Conservation (phyloP, 2,797 vertebrate species). For the Cyprinodon diabolis region DNA sequence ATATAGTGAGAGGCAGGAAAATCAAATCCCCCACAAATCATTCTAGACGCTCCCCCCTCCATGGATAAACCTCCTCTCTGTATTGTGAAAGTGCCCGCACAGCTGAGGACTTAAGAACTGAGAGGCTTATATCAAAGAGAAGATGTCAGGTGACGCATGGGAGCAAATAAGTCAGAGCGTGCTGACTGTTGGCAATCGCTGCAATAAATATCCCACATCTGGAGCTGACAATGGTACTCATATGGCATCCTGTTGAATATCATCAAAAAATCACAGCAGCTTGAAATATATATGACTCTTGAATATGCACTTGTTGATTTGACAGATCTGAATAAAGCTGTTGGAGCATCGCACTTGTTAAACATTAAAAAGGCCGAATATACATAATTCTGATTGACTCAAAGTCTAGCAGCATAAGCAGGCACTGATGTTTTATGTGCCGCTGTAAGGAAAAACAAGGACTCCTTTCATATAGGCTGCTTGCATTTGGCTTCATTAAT, state of each 20-base stretch:
- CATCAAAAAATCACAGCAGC: constrained; percentile 2
- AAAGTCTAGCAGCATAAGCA: constrained; percentile 12
- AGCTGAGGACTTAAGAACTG: constrained; percentile 48
- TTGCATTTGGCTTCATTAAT: constrained; percentile 9
- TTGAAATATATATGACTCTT: constrained; percentile 23
- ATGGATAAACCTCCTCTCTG: constrained; percentile 50
- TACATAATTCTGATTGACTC: constrained; percentile 33
- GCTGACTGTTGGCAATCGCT: constrained; percentile 24
- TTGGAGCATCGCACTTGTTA: constrained; percentile 2
- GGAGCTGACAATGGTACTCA: constrained; percentile 21
- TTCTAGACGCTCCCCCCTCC: constrained; percentile 36
- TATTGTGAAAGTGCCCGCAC: constrained; percentile 57
- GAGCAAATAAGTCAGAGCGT: constrained; percentile 55
- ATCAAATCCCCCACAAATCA: constrained; percentile 67
- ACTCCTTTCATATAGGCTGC: constrained; percentile 14
- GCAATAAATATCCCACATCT: constrained; percentile 52
- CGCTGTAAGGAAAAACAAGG: constrained; percentile 22
- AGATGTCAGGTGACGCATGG: constrained; percentile 47
- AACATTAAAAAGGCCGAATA: constrained; percentile 28
- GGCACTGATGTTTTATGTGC: constrained; percentile 21
- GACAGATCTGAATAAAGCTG: constrained; percentile 12
- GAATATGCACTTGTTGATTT: constrained; percentile 3
- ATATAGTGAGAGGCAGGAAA: constrained; percentile 53
- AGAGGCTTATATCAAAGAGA: constrained; percentile 60
- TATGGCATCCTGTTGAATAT: constrained; percentile 24